Evolutionary conservation across 2,113 vertebrate species (phyloP).

Genomic region (Takifugu bimaculatus): DNA sequence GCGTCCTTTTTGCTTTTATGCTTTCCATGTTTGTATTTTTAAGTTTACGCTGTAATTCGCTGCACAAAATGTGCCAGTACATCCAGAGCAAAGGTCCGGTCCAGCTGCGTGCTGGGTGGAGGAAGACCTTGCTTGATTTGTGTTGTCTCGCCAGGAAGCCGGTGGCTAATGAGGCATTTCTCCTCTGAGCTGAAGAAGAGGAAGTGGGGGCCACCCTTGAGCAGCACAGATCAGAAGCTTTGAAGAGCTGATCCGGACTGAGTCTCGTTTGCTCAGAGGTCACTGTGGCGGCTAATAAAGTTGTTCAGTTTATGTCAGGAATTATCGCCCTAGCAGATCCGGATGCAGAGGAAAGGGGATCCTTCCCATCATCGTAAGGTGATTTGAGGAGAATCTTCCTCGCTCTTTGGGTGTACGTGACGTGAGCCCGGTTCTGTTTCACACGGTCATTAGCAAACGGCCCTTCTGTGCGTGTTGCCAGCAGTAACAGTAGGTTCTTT

Average conservation of each 20-base stretch:
- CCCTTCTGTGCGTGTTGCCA: no score
- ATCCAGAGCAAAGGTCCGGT: conserved; percentile 4
- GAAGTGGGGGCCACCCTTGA: conserved; percentile 27
- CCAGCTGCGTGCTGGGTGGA: neutral
- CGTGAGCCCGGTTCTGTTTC: conserved; percentile 48
- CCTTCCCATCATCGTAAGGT: conserved; percentile 2
- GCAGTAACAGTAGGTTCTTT: conserved; percentile 4
- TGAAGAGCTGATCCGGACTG: conserved; percentile 5
- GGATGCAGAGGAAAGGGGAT: conserved; percentile 18
- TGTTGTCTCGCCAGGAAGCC: conserved; percentile 26
- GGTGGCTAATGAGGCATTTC: conserved; percentile 39
- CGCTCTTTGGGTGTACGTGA: conserved; percentile 17
- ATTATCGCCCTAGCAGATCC: conserved; percentile 1
- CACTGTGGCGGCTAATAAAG: neutral
- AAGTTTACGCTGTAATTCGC: neutral
- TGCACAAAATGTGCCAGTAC: neutral
- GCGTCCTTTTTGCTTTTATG: conserved; percentile 8
- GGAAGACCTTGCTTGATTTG: conserved; percentile 15
- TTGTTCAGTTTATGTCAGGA: neutral
- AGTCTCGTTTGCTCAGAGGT: neutral
- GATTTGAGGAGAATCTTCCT: conserved; percentile 20
- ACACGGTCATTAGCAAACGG: neutral
- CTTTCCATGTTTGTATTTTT: neutral
- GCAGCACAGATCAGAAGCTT: conserved; percentile 16
- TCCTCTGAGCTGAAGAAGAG: conserved; percentile 25